Base-by-base conservation (phyloP, 2,888 invertebrate species). In the Perizoma flavofasciatum region DNA sequence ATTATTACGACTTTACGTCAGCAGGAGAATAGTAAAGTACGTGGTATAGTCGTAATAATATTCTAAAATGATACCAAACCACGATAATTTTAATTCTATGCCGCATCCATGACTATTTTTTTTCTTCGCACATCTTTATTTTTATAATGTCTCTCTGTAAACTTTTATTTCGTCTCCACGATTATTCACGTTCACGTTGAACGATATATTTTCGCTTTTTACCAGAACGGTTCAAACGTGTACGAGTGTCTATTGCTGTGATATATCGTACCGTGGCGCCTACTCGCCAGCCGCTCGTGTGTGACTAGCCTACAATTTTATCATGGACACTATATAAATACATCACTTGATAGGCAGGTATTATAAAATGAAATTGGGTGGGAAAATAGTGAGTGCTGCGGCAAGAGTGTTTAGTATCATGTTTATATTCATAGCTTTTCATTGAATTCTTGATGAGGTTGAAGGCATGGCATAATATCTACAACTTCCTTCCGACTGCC, bases 181-280 rank as follows among this genome's bases (percentile, higher is more conserved):
- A 85, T 86, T 85, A 87, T 85, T 85, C 88, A 87, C 80, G 76
- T 72, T 74, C 70, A 74, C 78, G 87, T 75, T 86, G 88, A 88
- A 75, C 85, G 88, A 88, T 88, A 87, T 88, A 88, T 82, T 81
- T 79, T 79, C 74, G 74, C 76, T 73, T 63, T 63, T 66, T 68
- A 68, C 65, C 65, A 59, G 58, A 63, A 65, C 58, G 59, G 50
- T 11, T 51, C 33, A 56, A 71, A 71, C 73, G 75, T 73, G 71
- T 71, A 71, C 68, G 69, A 70, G 65, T 71, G 58, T 71, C 68
- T 75, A 70, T 73, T 74, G 65, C 75, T 73, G 70, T 73, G 75
- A 73, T 73, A 70, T 63, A 71, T 78, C 70, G 74, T 71, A 73
- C 70, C 74, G 66, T 59, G 68, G 63, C 63, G 62, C 62, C 62